Conservation (phyloP, 2,113 vertebrate genomes). For the Chamaea fasciata region DNA sequence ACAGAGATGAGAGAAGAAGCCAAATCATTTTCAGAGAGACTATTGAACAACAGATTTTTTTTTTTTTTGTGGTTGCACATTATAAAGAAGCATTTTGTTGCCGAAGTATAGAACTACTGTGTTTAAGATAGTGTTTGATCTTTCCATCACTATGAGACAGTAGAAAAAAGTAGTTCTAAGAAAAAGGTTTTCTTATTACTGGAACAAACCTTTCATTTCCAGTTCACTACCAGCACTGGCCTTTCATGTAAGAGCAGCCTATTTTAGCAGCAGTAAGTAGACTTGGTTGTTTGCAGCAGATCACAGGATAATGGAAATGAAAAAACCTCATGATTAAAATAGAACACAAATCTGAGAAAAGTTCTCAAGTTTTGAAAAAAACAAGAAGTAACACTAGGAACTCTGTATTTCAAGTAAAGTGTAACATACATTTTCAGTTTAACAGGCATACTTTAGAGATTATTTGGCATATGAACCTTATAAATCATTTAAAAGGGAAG, state of each 20-base stretch:
- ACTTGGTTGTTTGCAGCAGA: not conserved
- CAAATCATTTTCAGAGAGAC: not conserved
- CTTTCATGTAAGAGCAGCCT: slow-evolving; percentile 37
- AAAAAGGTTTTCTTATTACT: slow-evolving; percentile 54
- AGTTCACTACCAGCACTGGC: slow-evolving; percentile 13
- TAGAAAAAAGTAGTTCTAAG: not conserved
- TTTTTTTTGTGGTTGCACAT: not conserved
- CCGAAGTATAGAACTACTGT: slow-evolving; percentile 25
- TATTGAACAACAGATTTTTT: not conserved
- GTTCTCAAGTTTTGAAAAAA: not conserved
- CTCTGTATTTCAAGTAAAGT: not conserved
- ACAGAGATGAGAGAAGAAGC: slow-evolving; percentile 19
- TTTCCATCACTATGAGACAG: slow-evolving; percentile 44
- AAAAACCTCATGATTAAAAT: slow-evolving; percentile 11
- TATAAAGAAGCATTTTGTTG: slow-evolving; percentile 43
- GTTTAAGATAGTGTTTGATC: slow-evolving; percentile 55
- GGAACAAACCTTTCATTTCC: slow-evolving; percentile 34
- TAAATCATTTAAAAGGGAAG: not conserved
- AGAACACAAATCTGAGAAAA: not conserved
- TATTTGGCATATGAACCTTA: not conserved
- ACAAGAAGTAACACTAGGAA: not conserved
- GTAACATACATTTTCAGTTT: not conserved
- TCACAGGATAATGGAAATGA: slow-evolving; percentile 18
- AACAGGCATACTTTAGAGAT: not conserved
- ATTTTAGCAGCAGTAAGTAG: not conserved